A percentile compares a stretch with the other conserved stretches of the same genome.
phyloP scores from a whole-genome alignment of 2,888 invertebrate species.

The Cerastis rubricosa region DNA sequence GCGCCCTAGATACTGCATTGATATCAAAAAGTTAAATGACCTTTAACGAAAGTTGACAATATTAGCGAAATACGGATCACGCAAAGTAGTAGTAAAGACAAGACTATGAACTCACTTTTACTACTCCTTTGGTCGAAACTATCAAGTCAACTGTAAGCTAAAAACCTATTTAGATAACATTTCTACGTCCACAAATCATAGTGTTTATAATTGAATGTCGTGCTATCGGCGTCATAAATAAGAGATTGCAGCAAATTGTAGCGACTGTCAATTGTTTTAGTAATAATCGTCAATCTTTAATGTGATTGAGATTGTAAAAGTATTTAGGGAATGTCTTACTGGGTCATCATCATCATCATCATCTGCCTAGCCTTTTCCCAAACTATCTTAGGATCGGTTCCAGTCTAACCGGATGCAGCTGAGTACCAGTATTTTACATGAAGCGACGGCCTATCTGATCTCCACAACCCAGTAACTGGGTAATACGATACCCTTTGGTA shows the following conservation, averaged over 20 bases:
- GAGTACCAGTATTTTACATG: too few relatives aligned
- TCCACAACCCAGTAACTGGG: too few relatives aligned
- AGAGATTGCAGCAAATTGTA: slow-evolving; percentile 20
- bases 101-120: slow-evolving; percentile 20
- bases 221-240: slow-evolving; percentile 38
- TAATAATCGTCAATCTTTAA: slow-evolving; percentile 26
- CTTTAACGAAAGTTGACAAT: neutral
- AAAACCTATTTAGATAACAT: slow-evolving; percentile 61
- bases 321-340: neutral
- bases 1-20: neutral
- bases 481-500: too few relatives aligned
- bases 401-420: too few relatives aligned
- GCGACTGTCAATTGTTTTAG: slow-evolving; percentile 17
- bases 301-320: slow-evolving; percentile 13
- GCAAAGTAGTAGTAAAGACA: neutral
- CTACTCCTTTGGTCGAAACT: slow-evolving; percentile 27
- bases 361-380: too few relatives aligned
- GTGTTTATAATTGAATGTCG: slow-evolving; percentile 50
- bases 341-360: too few relatives aligned
- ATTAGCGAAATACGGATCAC: neutral
- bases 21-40: neutral
- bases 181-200: slow-evolving; percentile 24
- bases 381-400: too few relatives aligned
- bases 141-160: slow-evolving; percentile 43
- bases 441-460: too few relatives aligned